Evolutionary conservation across 2,888 invertebrate species (phyloP), one percentile per base, ranked within the genome.

Genomic region (Drosophila phalerata): DNA sequence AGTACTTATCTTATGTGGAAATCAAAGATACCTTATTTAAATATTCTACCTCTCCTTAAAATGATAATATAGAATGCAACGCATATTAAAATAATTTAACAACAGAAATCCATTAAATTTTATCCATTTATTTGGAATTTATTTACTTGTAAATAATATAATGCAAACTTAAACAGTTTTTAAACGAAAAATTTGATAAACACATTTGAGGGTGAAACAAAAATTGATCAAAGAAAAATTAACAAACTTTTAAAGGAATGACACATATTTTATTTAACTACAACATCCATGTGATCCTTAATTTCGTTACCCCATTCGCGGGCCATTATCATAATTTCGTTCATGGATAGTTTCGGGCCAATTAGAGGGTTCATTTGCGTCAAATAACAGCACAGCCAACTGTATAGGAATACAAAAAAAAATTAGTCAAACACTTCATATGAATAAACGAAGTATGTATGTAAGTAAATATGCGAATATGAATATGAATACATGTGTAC

Each of bases 381-480:
- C 91, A 92, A 88, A 65, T 92, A 92, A 73, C 92, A 92, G 65
- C 92, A 92, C 17, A 92, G 78, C 92, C 92, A 92, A 78, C 92
- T 92, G 52, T 6, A 68, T 66, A 55, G 55, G 30, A 64, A 69
- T 10, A 70, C 40, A 37, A 69, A 63, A 73, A 73, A 61, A 43
- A 8, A 17, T 58, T 37, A 60, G 3, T 53, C 47, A 42, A 13
- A 43, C 1, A 5, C 19, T 19, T 13, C 13, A 13, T 15, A 34
- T 10, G 13, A 15, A 34, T 10, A 17, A 3, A 49, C 22, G 38
- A 4, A 22, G 4, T 55, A 40, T 19, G 19, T 42, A 5, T 5
- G 40, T 40, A 10, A 15, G 15, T n/a, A 9, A 17, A 3, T 34
- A 8, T 34, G 37, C 2, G 19, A 52, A n/a, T 15, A 45, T 25